Evolutionary conservation across 2,888 invertebrate genomes (phyloP).

Genomic region (Caenorhabditis parvicauda): DNA sequence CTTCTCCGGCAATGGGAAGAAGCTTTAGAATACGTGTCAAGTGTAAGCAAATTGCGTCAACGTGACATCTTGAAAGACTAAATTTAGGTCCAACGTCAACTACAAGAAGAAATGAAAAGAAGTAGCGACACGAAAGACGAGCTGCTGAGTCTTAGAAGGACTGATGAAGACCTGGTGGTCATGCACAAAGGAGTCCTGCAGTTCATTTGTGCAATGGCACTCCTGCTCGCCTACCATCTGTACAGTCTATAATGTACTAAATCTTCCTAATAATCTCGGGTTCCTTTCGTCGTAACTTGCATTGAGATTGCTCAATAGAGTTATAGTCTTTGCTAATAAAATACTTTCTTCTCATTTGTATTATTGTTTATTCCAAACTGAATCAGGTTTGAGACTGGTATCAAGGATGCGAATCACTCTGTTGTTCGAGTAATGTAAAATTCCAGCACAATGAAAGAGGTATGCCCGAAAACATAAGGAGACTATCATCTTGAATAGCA

Average conservation of each 20-base stretch:
- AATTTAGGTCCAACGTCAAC: conserved; percentile 43
- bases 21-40: conserved; percentile 40
- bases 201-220: conserved; percentile 7
- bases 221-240: conserved; percentile 12
- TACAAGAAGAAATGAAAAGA: conserved; percentile 36
- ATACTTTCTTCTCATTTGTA: too few relatives aligned
- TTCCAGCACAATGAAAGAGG: too few relatives aligned
- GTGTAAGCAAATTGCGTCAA: conserved; percentile 17
- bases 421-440: too few relatives aligned
- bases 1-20: conserved; percentile 43
- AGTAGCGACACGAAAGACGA: conserved; percentile 26
- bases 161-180: not conserved
- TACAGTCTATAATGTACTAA: conserved; percentile 4
- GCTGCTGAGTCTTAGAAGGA: conserved; percentile 3
- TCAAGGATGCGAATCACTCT: too few relatives aligned
- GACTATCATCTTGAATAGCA: too few relatives aligned
- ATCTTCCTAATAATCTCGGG: too few relatives aligned
- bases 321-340: too few relatives aligned
- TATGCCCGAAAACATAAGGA: too few relatives aligned
- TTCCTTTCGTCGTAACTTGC: too few relatives aligned
- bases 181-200: conserved; percentile 5
- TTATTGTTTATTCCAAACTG: too few relatives aligned
- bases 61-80: not conserved
- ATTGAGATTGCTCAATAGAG: too few relatives aligned
- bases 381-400: too few relatives aligned